These are phyloP conservation scores for Rhabdomys dilectus DNA, from an alignment of 2,113 vertebrate genomes.

Conservation along the genomic window DNA sequence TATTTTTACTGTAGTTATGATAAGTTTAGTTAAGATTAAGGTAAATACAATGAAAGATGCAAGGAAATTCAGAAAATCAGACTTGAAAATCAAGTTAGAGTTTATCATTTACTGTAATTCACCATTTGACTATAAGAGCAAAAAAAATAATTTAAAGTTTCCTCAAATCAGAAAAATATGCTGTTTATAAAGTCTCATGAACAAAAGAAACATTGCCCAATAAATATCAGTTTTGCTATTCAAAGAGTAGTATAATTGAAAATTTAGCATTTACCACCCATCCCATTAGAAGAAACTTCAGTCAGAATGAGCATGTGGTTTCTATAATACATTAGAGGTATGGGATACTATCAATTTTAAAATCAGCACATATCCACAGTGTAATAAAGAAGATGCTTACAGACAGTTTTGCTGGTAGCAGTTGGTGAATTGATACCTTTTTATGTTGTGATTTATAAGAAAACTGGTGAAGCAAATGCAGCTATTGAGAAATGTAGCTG, in stretches of 20 bases:
- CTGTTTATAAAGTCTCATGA: neutral
- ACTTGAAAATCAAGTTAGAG: neutral
- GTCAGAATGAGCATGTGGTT: neutral
- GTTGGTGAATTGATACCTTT: conserved; percentile 30
- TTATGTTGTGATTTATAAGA: conserved; percentile 55
- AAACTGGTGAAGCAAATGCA: neutral
- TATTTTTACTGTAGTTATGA: neutral
- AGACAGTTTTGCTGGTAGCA: neutral
- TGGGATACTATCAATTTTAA: neutral
- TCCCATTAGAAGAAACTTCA: neutral
- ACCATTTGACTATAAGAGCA: neutral
- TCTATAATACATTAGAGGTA: neutral
- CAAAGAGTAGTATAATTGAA: neutral
- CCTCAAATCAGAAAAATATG: neutral
- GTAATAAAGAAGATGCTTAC: neutral
- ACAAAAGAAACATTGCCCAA: neutral
- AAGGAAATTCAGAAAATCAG: neutral
- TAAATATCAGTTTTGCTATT: neutral
- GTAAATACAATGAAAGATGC: neutral
- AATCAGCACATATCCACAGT: conserved; percentile 37
- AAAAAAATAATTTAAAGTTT: neutral
- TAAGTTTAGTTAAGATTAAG: neutral
- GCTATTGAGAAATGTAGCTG: conserved; percentile 5
- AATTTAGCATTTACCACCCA: neutral
- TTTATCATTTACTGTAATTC: neutral